These are phyloP conservation scores for Xanthia icteritia DNA, from an alignment of 2,888 invertebrate species.

Conservation along the genomic window DNA sequence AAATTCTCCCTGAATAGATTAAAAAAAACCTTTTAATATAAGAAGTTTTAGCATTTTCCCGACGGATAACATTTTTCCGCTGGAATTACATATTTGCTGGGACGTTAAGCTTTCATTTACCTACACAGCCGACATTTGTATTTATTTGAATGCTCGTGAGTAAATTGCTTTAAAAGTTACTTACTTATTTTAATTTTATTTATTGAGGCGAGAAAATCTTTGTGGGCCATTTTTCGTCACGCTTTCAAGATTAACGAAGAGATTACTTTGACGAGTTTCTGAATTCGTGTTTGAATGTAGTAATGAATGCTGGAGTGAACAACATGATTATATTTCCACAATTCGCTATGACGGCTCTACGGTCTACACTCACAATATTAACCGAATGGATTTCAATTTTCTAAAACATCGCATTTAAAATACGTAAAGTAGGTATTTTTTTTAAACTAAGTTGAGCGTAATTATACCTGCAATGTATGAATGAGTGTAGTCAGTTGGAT, in stretches of 20 bases:
- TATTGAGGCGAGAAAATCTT: slow-evolving; percentile 13
- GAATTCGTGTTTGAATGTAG: slow-evolving; percentile 7
- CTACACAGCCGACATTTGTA: slow-evolving; percentile 51
- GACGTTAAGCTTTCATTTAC: slow-evolving; percentile 63
- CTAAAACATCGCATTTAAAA: background rate
- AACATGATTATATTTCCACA: background rate
- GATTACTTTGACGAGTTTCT: slow-evolving; percentile 21
- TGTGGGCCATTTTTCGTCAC: slow-evolving; percentile 5
- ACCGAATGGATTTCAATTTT: background rate
- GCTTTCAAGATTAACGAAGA: slow-evolving; percentile 28
- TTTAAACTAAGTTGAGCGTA: background rate
- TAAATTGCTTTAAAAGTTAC: slow-evolving; percentile 58
- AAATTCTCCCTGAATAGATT: slow-evolving; percentile 79
- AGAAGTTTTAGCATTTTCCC: slow-evolving; percentile 69
- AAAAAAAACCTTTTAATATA: slow-evolving; percentile 76
- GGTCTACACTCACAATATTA: background rate
- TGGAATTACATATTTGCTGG: slow-evolving; percentile 66
- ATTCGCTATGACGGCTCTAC: background rate
- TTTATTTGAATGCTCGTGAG: slow-evolving; percentile 64
- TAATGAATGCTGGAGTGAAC: background rate
- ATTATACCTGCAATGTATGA: background rate
- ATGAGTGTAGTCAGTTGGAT: background rate
- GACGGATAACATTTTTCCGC: slow-evolving; percentile 63
- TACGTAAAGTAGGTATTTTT: background rate
- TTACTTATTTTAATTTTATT: slow-evolving; percentile 34